Evolutionary conservation across 2,797 vertebrate genomes (phyloP).

Genomic region (Australoheros facetus): DNA sequence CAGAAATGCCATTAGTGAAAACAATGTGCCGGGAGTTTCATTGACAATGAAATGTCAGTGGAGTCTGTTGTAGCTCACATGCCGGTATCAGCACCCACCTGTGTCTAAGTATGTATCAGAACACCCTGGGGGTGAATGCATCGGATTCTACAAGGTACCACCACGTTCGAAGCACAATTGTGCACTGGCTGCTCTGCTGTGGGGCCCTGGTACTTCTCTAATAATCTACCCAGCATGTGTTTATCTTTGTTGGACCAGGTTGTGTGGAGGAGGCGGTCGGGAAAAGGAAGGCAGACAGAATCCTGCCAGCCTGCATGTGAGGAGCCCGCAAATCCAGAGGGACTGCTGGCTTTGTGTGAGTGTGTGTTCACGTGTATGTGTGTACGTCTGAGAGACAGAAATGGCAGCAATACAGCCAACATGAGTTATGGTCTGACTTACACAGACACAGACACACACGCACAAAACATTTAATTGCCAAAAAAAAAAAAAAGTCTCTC

Average conservation of each 20-base stretch:
- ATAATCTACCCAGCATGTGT: conserved; percentile 83
- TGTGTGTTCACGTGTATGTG: conserved; percentile 46
- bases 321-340: conserved; percentile 73
- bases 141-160: conserved; percentile 67
- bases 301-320: conserved; percentile 74
- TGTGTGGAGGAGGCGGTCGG: conserved; percentile 73
- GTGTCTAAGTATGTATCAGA: conserved; percentile 73
- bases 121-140: conserved; percentile 66
- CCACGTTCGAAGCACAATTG: conserved; percentile 68
- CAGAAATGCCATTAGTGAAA: conserved; percentile 56
- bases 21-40: conserved; percentile 56
- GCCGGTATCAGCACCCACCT: conserved; percentile 74
- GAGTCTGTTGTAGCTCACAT: conserved; percentile 56
- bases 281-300: conserved; percentile 63
- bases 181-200: conserved; percentile 70
- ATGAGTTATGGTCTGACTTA: conserved; percentile 71
- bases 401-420: conserved; percentile 69
- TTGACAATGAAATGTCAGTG: conserved; percentile 69
- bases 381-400: conserved; percentile 52
- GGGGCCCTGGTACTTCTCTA: conserved; percentile 75
- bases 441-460: conserved; percentile 52
- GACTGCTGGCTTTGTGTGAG: conserved; percentile 70
- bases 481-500: conserved; percentile 69
- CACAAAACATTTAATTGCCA: conserved; percentile 70
- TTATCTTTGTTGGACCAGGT: conserved; percentile 83